A percentile compares a stretch with the other conserved stretches of the same genome.
These are phyloP conservation scores for Drosophila lowei DNA, from an alignment of 1,140 invertebrate species.

Conservation along the genomic window DNA sequence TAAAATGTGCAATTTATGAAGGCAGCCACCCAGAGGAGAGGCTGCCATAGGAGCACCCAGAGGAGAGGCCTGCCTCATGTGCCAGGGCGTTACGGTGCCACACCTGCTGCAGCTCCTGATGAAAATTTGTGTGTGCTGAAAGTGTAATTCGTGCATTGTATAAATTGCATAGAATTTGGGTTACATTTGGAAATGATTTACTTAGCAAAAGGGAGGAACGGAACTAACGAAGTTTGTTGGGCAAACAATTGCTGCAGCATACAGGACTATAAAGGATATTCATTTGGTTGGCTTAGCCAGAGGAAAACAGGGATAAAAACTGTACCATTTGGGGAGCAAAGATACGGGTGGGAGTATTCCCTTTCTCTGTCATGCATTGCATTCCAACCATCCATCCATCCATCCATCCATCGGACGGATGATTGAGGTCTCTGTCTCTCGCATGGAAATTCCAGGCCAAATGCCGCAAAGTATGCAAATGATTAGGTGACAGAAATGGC, in stretches of 20 bases:
- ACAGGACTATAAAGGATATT: slow-evolving; percentile 4
- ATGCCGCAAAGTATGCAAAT: slow-evolving; percentile 58
- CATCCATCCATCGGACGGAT: too few relatives aligned
- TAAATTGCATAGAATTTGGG: slow-evolving; percentile 29
- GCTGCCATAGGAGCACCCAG: background rate
- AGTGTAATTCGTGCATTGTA: slow-evolving; percentile 28
- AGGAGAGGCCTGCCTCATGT: background rate
- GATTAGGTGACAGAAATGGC: slow-evolving; percentile 62
- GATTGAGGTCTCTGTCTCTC: too few relatives aligned
- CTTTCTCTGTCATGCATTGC: too few relatives aligned
- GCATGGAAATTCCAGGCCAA: slow-evolving; percentile 15
- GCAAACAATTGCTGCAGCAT: slow-evolving; percentile 14
- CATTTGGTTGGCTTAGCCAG: background rate
- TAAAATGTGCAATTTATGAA: slow-evolving; percentile 75
- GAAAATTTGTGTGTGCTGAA: slow-evolving; percentile 27
- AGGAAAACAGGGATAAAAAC: background rate
- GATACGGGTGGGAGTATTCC: too few relatives aligned
- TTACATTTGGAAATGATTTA: slow-evolving; percentile 41
- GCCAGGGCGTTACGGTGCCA: background rate
- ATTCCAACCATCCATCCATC: too few relatives aligned
- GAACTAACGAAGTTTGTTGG: slow-evolving; percentile 42
- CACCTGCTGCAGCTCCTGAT: slow-evolving; percentile 8
- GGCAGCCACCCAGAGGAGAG: slow-evolving; percentile 1
- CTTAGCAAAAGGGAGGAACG: slow-evolving; percentile 15
- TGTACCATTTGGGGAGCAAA: too few relatives aligned